These are phyloP conservation scores for Apodemus speciosus DNA, from an alignment of 2,113 vertebrate genomes.

Conservation along the genomic window DNA sequence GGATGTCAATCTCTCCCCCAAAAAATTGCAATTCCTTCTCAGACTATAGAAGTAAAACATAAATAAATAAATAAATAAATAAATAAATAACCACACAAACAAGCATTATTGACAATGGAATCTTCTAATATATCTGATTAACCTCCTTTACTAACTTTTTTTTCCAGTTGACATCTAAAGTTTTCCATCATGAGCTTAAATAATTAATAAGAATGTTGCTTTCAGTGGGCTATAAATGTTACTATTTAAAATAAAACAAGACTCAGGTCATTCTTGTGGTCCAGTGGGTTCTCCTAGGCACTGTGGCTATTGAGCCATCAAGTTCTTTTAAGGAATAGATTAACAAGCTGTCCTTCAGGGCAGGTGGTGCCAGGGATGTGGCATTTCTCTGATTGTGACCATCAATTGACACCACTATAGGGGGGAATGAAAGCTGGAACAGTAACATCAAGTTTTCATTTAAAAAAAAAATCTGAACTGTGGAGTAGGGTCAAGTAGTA, in stretches of 20 bases:
- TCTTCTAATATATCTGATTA: background rate
- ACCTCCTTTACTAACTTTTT: background rate
- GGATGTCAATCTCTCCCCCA: background rate
- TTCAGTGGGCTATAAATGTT: background rate
- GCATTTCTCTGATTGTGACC: background rate
- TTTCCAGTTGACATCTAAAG: background rate
- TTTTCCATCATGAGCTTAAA: slow-evolving; percentile 27
- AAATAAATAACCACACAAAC: background rate
- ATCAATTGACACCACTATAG: background rate
- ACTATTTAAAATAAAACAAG: slow-evolving; percentile 2
- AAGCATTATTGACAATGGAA: background rate
- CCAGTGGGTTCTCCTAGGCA: background rate
- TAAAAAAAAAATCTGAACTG: background rate
- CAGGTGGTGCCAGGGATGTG: background rate
- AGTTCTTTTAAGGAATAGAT: background rate
- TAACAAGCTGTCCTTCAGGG: background rate
- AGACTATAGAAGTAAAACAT: background rate
- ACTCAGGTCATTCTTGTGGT: background rate
- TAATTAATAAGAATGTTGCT: background rate
- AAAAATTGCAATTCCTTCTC: background rate
- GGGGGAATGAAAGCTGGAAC: background rate
- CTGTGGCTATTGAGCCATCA: background rate
- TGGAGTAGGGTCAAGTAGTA: no score
- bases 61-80: background rate
- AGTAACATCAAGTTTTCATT: background rate